Evolutionary conservation across 2,113 vertebrate species (phyloP).

Genomic region (Archilochus colubris): DNA sequence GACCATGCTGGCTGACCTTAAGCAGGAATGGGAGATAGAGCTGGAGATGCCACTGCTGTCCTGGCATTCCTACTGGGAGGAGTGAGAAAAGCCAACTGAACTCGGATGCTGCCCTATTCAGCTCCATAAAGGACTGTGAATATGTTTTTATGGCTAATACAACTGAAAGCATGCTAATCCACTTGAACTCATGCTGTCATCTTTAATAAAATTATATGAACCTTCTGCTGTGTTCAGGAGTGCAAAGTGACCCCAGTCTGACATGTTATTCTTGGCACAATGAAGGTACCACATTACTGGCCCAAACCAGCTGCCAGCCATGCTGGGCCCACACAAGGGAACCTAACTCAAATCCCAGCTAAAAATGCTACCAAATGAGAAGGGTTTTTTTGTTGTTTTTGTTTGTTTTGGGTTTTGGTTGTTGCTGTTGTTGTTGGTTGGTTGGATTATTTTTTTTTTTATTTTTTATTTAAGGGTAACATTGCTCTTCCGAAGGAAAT

Average conservation of each 20-base stretch:
- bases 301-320: not conserved
- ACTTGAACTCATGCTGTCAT: not conserved
- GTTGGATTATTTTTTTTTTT: too few species aligned
- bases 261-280: not conserved
- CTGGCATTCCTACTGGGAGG: not conserved
- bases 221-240: not conserved
- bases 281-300: not conserved
- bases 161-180: not conserved
- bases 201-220: not conserved
- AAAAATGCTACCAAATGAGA: not conserved
- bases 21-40: not conserved
- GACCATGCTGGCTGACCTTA: not conserved
- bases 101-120: not conserved
- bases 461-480: not conserved
- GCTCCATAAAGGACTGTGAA: not conserved
- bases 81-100: not conserved
- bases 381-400: too few species aligned
- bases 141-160: not conserved
- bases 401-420: too few species aligned
- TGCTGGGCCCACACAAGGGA: not conserved
- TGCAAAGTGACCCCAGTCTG: not conserved
- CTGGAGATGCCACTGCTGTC: not conserved
- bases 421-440: too few species aligned
- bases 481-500: not conserved
- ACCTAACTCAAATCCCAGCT: not conserved